Conservation (phyloP, 2,113 vertebrate genomes). For the Rhinoptilus africanus region DNA sequence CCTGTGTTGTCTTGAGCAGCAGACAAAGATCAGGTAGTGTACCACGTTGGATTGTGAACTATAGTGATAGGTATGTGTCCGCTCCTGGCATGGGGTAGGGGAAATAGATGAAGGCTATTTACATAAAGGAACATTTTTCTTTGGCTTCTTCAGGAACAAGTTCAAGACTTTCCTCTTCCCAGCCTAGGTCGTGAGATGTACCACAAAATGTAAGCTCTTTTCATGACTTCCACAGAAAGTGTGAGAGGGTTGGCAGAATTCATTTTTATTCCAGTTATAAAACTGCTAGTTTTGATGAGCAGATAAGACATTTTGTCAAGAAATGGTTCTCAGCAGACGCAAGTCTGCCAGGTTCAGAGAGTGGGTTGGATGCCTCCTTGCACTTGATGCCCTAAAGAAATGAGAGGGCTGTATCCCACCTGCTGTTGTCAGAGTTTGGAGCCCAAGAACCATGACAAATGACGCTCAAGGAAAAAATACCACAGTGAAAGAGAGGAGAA, state of each 20-base stretch:
- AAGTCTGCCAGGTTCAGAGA: slow-evolving; percentile 7
- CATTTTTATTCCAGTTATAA: not conserved
- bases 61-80: no score
- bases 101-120: not conserved
- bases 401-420: not conserved
- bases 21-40: not conserved
- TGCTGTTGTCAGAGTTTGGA: not conserved
- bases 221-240: not conserved
- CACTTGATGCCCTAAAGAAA: not conserved
- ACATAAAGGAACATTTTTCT: not conserved
- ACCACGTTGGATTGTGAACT: not conserved
- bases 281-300: not conserved
- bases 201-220: not conserved
- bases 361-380: not conserved
- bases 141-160: not conserved
- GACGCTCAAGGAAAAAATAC: not conserved
- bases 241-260: not conserved
- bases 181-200: not conserved
- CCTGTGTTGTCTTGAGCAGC: not conserved
- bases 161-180: not conserved
- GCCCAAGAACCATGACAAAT: not conserved
- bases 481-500: not conserved
- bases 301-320: not conserved
- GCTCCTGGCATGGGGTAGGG: not conserved
- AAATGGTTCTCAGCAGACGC: not conserved